Percentiles rank a stretch among this genome's conserved stretches.
Conservation (phyloP, 2,888 invertebrate species). For the Esperia sulphurella region DNA sequence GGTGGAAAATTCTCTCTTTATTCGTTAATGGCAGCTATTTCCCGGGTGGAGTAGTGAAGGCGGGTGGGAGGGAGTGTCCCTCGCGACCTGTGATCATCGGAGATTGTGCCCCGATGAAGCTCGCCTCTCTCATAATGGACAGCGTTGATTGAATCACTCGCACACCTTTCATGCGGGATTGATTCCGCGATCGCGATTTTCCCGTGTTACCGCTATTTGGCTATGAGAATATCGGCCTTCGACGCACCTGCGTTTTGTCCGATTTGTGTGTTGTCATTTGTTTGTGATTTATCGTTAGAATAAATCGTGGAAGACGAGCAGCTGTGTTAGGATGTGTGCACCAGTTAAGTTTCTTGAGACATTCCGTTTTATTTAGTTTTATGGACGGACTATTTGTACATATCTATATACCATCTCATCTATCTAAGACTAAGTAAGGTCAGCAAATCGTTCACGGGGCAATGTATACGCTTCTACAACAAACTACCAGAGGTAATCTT, state of each 20-base stretch:
- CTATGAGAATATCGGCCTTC: not conserved
- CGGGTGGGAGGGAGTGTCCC: conserved; percentile 14
- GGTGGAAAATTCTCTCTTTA: conserved; percentile 56
- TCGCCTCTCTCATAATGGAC: conserved; percentile 54
- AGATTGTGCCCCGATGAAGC: conserved; percentile 49
- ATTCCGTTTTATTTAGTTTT: no score
- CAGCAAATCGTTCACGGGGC: no score
- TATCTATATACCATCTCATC: no score
- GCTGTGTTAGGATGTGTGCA: no score
- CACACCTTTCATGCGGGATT: conserved; percentile 51
- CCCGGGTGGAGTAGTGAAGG: conserved; percentile 20
- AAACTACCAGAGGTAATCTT: no score
- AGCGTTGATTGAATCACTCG: conserved; percentile 57
- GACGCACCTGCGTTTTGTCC: not conserved
- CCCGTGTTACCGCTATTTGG: conserved; percentile 20
- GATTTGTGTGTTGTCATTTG: not conserved
- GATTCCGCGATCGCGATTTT: conserved; percentile 46
- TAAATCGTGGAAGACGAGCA: no score
- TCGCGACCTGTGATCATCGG: conserved; percentile 38
- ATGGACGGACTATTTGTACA: no score
- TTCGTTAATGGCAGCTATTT: conserved; percentile 55
- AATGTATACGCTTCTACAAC: no score
- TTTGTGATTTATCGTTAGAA: not conserved
- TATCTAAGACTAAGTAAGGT: no score
- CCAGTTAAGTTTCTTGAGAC: no score